Evolutionary conservation across 2,888 invertebrate species (phyloP).

Genomic region (Tachina grossa): DNA sequence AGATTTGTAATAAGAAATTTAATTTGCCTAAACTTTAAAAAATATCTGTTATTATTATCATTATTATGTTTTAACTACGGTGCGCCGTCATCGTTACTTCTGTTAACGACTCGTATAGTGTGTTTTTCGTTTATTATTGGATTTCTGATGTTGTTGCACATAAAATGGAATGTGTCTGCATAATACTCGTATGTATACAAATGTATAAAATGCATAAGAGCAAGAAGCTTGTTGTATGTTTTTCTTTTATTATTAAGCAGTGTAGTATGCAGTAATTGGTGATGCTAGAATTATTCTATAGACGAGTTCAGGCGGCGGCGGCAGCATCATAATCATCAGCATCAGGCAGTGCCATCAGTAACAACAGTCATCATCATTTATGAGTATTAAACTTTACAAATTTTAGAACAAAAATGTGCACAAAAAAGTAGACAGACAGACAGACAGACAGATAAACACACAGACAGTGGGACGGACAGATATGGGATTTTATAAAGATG

Average conservation of each 20-base stretch:
- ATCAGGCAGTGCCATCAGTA: slow-evolving; percentile 9
- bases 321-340: slow-evolving; percentile 24
- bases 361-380: slow-evolving; percentile 45
- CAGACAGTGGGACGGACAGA: slow-evolving; percentile 18
- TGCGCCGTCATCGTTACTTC: slow-evolving; percentile 39
- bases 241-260: slow-evolving; percentile 9
- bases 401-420: slow-evolving; percentile 57
- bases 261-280: slow-evolving; percentile 66
- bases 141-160: slow-evolving; percentile 27
- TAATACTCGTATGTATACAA: slow-evolving; percentile 13
- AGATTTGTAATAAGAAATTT: too few species aligned
- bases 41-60: not conserved
- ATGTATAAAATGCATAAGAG: slow-evolving; percentile 53
- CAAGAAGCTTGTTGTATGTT: slow-evolving; percentile 29
- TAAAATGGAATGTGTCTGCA: slow-evolving; percentile 68
- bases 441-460: not conserved
- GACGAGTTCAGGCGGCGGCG: slow-evolving; percentile 62
- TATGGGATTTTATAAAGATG: slow-evolving; percentile 28
- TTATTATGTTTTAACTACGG: slow-evolving; percentile 20
- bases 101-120: slow-evolving; percentile 4
- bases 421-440: not conserved
- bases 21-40: not conserved
- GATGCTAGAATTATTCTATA: slow-evolving; percentile 67
- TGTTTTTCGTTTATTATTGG: slow-evolving; percentile 42
- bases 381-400: slow-evolving; percentile 52